These are phyloP conservation scores for Apoderus coryli DNA, from an alignment of 2,888 invertebrate genomes.

Conservation along the genomic window DNA sequence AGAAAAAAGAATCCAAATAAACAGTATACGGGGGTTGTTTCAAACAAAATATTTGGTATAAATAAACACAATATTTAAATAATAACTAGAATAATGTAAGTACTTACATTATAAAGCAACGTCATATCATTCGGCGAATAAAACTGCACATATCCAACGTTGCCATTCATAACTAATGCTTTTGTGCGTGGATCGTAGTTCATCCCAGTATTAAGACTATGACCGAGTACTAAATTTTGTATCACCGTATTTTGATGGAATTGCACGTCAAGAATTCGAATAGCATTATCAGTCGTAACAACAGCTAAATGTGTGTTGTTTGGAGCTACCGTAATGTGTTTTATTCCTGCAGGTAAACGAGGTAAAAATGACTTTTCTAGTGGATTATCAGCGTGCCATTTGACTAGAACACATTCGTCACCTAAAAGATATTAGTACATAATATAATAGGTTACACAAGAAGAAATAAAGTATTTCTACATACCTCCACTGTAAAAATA, in stretches of 20 bases:
- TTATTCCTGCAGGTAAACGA: slow-evolving; percentile 47
- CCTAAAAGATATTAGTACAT: no score
- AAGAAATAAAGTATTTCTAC: slow-evolving; percentile 28
- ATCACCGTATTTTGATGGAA: slow-evolving; percentile 37
- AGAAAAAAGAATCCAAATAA: neutral
- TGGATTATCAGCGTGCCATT: slow-evolving; percentile 47
- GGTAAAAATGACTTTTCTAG: slow-evolving; percentile 45
- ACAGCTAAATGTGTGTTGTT: slow-evolving; percentile 50
- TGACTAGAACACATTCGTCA: slow-evolving; percentile 60
- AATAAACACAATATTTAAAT: neutral
- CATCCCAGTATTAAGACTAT: slow-evolving; percentile 42
- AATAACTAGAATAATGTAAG: slow-evolving; percentile 1
- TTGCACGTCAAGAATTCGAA: slow-evolving; percentile 40
- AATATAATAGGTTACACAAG: no score
- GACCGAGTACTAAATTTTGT: slow-evolving; percentile 51
- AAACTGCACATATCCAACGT: slow-evolving; percentile 61
- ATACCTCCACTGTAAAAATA: slow-evolving; percentile 62
- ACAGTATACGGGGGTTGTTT: no score
- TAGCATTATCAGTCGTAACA: slow-evolving; percentile 54
- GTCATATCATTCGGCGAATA: slow-evolving; percentile 48
- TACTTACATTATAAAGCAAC: slow-evolving; percentile 55
- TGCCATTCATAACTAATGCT: slow-evolving; percentile 54
- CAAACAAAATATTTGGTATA: slow-evolving; percentile 4
- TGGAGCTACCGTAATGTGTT: slow-evolving; percentile 42
- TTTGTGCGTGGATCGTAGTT: slow-evolving; percentile 47